Conservation (phyloP, 2,113 vertebrate genomes). For the Mesitornis unicolor region DNA sequence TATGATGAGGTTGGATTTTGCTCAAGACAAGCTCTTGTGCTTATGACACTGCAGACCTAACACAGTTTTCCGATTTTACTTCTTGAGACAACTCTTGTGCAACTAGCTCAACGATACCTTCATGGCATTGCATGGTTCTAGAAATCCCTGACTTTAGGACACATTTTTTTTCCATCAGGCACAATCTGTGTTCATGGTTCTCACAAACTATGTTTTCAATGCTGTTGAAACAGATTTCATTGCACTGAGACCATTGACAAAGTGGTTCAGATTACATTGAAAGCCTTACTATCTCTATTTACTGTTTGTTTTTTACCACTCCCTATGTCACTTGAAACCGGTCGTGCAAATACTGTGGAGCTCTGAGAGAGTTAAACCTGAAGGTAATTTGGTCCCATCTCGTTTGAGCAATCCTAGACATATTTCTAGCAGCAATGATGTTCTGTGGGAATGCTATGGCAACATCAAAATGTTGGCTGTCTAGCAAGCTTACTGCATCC, state of each 20-base stretch:
- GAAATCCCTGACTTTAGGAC: not conserved
- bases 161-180: not conserved
- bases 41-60: not conserved
- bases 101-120: not conserved
- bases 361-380: not conserved
- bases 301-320: not conserved
- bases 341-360: not conserved
- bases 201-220: not conserved
- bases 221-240: not conserved
- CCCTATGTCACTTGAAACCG: not conserved
- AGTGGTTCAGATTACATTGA: not conserved
- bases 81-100: not conserved
- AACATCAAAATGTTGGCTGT: conserved; percentile 55
- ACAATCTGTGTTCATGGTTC: not conserved
- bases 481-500: conserved; percentile 38
- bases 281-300: not conserved
- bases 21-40: not conserved
- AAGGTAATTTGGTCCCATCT: not conserved
- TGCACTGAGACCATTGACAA: not conserved
- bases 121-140: not conserved
- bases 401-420: conserved; percentile 2
- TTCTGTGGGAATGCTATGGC: conserved; percentile 44
- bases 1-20: not conserved
- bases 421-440: not conserved
- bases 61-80: not conserved